A percentile compares a stretch with the other conserved stretches of the same genome.
These are phyloP conservation scores for Momotus momota DNA, from an alignment of 2,797 vertebrate species.

Conservation along the genomic window DNA sequence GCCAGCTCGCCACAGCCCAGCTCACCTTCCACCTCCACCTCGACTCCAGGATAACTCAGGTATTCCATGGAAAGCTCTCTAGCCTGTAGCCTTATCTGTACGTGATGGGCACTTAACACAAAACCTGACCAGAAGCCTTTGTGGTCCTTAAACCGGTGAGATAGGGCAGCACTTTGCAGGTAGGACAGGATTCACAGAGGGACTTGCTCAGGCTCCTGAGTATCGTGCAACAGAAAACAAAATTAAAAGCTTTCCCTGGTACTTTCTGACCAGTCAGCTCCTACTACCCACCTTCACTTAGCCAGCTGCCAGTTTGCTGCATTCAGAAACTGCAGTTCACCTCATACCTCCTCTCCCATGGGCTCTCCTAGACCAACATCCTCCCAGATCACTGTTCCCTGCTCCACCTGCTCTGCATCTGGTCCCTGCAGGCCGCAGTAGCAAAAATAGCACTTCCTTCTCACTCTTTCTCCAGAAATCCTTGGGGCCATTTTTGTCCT, in stretches of 20 bases:
- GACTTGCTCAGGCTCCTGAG: neutral
- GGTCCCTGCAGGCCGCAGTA: neutral
- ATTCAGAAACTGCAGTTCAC: conserved; percentile 1
- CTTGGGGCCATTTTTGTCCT: neutral
- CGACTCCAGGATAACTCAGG: neutral
- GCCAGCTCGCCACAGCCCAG: neutral
- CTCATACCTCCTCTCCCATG: neutral
- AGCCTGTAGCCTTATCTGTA: neutral
- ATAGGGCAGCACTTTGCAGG: neutral
- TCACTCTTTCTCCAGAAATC: conserved; percentile 34
- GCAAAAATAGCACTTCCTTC: conserved; percentile 39
- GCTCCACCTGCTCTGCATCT: conserved; percentile 9
- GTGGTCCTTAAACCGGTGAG: neutral
- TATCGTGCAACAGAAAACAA: neutral
- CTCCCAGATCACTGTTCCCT: neutral
- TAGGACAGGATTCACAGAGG: neutral
- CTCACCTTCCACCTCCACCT: neutral
- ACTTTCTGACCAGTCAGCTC: neutral
- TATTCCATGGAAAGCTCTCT: neutral
- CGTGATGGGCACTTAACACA: neutral
- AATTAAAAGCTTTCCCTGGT: neutral
- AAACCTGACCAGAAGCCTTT: neutral
- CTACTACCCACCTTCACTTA: neutral
- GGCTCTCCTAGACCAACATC: neutral
- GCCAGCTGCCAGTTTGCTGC: neutral